Base-by-base conservation (phyloP, 2,888 invertebrate species). In the Cryptophagus acutangulus region DNA sequence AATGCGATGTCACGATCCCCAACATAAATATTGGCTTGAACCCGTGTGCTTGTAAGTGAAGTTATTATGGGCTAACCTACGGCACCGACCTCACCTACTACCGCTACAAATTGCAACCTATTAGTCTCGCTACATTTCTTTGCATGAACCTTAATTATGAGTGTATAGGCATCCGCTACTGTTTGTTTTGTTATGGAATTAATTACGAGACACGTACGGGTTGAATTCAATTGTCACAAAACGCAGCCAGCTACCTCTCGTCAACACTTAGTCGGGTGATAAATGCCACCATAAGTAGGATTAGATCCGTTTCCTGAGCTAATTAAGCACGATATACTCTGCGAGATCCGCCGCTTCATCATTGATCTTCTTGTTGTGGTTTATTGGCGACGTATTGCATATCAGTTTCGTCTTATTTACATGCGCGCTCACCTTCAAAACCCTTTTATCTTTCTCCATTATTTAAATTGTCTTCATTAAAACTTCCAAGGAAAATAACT, bases 1-100 rank as follows among this genome's bases (percentile, higher is more conserved):
- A 65, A 66, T 63, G 62, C 58, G 60, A 59, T 62, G 63, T 62
- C 63, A 61, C 59, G 64, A 63, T 63, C 62, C 59, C 52, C 57
- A 57, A 59, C 63, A 65, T 64, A 64, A 65, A 66, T 65, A 63
- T 63, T 49, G 54, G 54, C 53, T 51, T 54, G 57, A 57, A 55
- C 54, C 31, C 58, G 56, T 57, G 57, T 58, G 52, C 55, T 56
- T 52, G 58, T 52, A 54, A 59, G 58, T 57, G 59, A 59, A 62
- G 61, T 63, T 63, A 62, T 63, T 64, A 62, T 56, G 58, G 62
- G 58, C 56, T 61, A 59, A 62, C 63, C 63, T 63, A 57, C 54
- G 53, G 55, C 58, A 55, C 51, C 56, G 60, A 60, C 60, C 61
- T 63, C 60, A 56, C 57, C 55, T 59, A 60, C 54, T 52, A 58